phyloP scores from a whole-genome alignment of 2,113 vertebrate species.

The Hippolais icterina region DNA sequence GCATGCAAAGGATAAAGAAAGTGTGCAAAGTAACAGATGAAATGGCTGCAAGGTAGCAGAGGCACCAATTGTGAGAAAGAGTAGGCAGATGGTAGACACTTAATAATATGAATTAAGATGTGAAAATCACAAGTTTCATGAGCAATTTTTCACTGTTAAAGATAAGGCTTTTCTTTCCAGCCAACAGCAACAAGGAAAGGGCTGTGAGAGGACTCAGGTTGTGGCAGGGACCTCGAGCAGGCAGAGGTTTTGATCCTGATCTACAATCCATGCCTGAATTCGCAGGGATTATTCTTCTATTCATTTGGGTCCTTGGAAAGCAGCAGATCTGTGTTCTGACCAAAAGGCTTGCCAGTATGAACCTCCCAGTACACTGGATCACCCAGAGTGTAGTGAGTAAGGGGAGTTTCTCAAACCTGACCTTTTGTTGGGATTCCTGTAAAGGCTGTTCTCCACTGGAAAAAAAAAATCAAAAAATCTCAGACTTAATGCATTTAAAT shows the following conservation, averaged over 20 bases:
- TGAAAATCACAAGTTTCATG: background rate
- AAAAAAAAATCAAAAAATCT: background rate
- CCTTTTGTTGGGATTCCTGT: background rate
- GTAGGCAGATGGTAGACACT: background rate
- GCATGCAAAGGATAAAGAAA: background rate
- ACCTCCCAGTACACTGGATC: background rate
- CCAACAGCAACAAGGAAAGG: background rate
- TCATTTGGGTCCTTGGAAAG: background rate
- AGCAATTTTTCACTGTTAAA: background rate
- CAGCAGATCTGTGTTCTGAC: background rate
- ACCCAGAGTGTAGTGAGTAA: background rate
- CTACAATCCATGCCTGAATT: background rate
- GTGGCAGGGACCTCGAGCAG: background rate
- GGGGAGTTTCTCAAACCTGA: background rate
- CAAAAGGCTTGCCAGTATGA: background rate
- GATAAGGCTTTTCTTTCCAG: background rate
- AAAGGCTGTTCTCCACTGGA: background rate
- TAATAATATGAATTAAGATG: background rate
- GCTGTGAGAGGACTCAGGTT: background rate
- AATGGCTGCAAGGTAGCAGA: background rate
- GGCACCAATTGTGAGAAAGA: background rate
- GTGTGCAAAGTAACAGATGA: background rate
- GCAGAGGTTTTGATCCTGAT: background rate
- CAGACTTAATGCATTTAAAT: background rate
- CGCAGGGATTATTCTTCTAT: accelerated